These are phyloP conservation scores for Discoglossus pictus DNA, from an alignment of 2,797 vertebrate species.

Conservation along the genomic window DNA sequence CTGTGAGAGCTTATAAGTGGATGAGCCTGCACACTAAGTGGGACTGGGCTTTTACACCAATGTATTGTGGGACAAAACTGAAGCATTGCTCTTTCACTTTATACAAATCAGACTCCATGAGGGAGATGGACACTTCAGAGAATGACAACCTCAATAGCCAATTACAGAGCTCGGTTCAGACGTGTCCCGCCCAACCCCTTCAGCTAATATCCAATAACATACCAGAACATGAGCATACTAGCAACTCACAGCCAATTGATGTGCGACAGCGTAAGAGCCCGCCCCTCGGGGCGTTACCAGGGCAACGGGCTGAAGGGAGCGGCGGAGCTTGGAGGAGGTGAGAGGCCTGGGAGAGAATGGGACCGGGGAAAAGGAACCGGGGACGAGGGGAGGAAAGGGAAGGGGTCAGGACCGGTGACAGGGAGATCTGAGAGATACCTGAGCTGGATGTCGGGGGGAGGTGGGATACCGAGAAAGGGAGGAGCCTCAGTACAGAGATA, in stretches of 20 bases:
- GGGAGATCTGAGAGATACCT: too few species aligned
- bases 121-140: background rate
- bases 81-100: conserved; percentile 22
- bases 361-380: conserved; percentile 6
- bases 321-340: conserved; percentile 33
- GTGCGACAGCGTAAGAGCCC: background rate
- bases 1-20: too few species aligned
- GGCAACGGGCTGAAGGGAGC: conserved; percentile 39
- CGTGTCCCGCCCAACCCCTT: conserved; percentile 6
- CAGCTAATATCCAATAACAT: background rate
- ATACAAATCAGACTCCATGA: conserved; percentile 18
- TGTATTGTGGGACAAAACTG: conserved; percentile 19
- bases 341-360: too few species aligned
- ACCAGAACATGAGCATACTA: too few species aligned
- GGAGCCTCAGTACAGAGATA: background rate
- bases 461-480: background rate
- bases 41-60: too few species aligned
- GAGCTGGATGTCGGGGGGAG: too few species aligned
- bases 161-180: background rate
- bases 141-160: conserved; percentile 7
- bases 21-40: too few species aligned
- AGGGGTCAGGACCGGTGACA: background rate
- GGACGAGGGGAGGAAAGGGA: background rate
- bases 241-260: conserved; percentile 39
- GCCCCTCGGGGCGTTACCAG: conserved; percentile 44